Evolutionary conservation across 2,797 vertebrate species (phyloP), one percentile per base, ranked within the genome.

Genomic region (Tadarida brasiliensis): DNA sequence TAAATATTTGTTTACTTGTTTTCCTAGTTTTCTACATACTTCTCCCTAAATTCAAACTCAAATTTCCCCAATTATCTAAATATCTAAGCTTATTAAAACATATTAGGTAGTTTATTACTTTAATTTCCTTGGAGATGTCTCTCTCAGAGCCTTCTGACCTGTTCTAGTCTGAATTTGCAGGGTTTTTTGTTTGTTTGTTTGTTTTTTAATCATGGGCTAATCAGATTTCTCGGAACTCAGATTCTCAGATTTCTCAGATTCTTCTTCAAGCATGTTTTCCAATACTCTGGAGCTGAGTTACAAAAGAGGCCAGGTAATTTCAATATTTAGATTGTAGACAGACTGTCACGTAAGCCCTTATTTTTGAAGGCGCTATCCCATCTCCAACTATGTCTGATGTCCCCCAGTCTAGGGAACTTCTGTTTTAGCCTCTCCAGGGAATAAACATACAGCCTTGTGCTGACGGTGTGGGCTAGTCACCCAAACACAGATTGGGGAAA

Each of bases 211-310:
- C 9, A 22, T 28, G 10, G 35, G 7, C 24, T 73, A 11, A 87
- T 59, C 39, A 47, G 24, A 71, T 91, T 88, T 96, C 92, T 93
- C 51, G 47, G 77, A 78, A 74, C 24, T 83, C 14, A 56, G 30
- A 49, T 87, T 39, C 35, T 35, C 44, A 30, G 19, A 68, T 44
- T 47, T 61, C 70, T 33, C 39, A 17, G 47, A 87, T 51, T 61
- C 20, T 83, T 68, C 35, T 51, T 33, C 39, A 24, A 59, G n/a
- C 1, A 9, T 51, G 7, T 77, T 76, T 54, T 82, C 74, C 35
- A 5, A 33, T 49, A 44, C 44, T 70, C 11, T 74, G n/a, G 47
- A 78, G 33, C 49, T 33, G 24, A 57, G 51, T 80, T 80, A 49
- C 26, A 56, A 28, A 73, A 56, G 80, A 68, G 33, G 30, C 28